Conservation (phyloP, 53 echinoderm and acorn worm species). For the Holothuria leucospilota region DNA sequence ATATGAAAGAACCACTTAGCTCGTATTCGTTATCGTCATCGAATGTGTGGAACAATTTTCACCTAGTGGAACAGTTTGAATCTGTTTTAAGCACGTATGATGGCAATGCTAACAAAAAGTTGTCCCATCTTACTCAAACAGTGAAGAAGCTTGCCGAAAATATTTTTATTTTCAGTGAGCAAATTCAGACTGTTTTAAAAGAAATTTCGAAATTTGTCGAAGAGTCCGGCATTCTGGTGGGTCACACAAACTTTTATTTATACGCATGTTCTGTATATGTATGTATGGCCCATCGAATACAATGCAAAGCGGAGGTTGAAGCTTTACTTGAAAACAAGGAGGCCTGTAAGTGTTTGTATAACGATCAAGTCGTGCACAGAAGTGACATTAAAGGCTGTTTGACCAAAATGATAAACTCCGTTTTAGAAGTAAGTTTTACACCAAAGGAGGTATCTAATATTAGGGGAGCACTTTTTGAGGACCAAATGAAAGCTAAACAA, state of each 20-base stretch:
- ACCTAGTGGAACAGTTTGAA: not conserved
- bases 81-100: not conserved
- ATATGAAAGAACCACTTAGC: not conserved
- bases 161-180: not conserved
- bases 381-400: too few relatives aligned
- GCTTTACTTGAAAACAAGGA: not conserved
- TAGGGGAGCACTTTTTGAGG: too few relatives aligned
- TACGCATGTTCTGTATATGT: not conserved
- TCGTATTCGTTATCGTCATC: not conserved
- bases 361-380: too few relatives aligned
- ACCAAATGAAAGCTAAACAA: too few relatives aligned
- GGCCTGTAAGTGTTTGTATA: not conserved
- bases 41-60: not conserved
- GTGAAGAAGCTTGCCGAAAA: not conserved
- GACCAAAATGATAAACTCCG: too few relatives aligned
- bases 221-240: not conserved
- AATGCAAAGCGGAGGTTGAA: not conserved
- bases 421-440: too few relatives aligned
- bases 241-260: not conserved
- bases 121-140: not conserved
- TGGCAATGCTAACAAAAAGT: not conserved
- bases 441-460: too few relatives aligned
- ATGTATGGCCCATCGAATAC: not conserved
- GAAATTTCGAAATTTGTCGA: not conserved
- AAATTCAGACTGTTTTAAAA: not conserved